phyloP scores from a whole-genome alignment of 2,113 vertebrate genomes.

The Antechinus flavipes region DNA sequence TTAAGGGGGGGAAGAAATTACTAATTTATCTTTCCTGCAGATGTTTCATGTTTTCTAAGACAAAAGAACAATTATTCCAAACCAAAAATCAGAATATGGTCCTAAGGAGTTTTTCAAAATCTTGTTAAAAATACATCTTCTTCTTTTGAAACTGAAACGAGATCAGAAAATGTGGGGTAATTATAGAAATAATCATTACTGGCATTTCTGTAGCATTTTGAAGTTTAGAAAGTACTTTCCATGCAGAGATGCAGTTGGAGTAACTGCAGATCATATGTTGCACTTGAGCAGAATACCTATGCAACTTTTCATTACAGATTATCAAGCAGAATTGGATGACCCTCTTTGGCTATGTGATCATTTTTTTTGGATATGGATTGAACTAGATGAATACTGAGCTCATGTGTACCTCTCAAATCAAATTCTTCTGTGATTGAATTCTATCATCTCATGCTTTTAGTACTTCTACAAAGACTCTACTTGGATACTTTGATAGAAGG shows the following conservation, averaged over 20 bases:
- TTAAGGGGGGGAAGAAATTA: not conserved
- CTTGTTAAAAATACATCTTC: not conserved
- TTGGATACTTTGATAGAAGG: not conserved
- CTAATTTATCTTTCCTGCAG: not conserved
- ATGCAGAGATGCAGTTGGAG: not conserved
- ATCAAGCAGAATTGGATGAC: not conserved
- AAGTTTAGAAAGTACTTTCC: not conserved
- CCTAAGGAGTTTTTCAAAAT: not conserved
- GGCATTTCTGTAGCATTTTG: not conserved
- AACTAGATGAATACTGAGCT: not conserved
- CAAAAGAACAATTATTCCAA: not conserved
- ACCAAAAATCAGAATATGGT: not conserved
- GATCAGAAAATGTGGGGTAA: not conserved
- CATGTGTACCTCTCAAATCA: not conserved
- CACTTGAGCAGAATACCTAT: not conserved
- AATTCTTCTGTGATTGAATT: not conserved
- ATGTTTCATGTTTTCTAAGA: not conserved
- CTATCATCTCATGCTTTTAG: not conserved
- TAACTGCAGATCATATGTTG: not conserved
- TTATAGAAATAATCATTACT: not conserved
- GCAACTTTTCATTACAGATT: not conserved
- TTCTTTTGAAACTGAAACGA: not conserved
- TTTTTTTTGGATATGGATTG: not conserved
- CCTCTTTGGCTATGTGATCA: not conserved
- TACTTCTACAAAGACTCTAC: not conserved